Base-by-base conservation (phyloP, 2,113 vertebrate genomes). In the Patagioenas fasciata region DNA sequence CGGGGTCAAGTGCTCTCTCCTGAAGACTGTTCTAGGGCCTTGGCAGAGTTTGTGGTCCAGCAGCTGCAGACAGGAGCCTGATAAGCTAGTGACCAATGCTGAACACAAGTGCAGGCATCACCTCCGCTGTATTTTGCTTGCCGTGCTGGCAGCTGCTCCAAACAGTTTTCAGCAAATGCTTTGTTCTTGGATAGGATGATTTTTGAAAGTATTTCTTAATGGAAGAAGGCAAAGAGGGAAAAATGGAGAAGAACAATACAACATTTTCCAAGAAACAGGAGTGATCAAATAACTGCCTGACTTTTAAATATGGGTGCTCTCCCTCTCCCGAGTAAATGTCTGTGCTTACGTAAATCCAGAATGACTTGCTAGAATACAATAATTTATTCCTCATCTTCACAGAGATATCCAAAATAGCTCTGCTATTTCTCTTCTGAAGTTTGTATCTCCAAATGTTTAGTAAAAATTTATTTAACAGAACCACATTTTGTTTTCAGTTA, bases 41-140 rank as follows among this genome's bases (percentile, higher is more conserved):
- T 0, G 0, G 47, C 1, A 4, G 18, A 16, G 21, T 38, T 42
- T 10, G 26, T 17, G 47, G 29, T 23, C 53, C 17, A 48, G 29
- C 44, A 40, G 51, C 36, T 51, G 51, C 50, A 42, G 64, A 31
- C 19, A 38, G 15, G 13, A 71, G 32, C 48, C 50, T 50, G 40
- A 40, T 20, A 15, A 75, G 32, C 11, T 44, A 32, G 29, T 56
- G 48, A 32, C 6, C 16, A 17, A 23, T 26, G 19, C 60, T 60
- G 38, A 40, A 23, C 38, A 48, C 20, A 73, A 60, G 36, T 12
- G 28, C 23, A 82, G 31, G 26, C 19, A 25, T 42, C 23, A 18
- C 20, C 29, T 83, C n/a, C 10, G 5, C 38, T 48, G 15, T 10
- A 42, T 54, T 61, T 28, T 10, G 9, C 26, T 66, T 2, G 2